Evolutionary conservation across 2,888 invertebrate species (phyloP).

Genomic region (Bugulina stolonifera): DNA sequence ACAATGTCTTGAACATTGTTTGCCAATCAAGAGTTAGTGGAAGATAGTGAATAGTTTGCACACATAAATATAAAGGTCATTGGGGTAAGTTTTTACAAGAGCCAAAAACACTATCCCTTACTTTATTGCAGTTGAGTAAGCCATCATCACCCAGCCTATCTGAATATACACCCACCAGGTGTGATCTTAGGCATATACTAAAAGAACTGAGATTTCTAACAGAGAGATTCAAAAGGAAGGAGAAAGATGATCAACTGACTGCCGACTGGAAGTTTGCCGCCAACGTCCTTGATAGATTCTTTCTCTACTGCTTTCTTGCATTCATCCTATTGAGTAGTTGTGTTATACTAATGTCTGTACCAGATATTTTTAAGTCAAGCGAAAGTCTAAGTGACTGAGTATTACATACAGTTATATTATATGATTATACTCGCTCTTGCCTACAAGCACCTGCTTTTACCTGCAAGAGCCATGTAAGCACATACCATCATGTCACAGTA

Average conservation of each 20-base stretch:
- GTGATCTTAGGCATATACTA: neutral
- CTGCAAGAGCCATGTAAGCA: too few relatives aligned
- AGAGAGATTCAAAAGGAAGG: neutral
- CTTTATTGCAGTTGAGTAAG: neutral
- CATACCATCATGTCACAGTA: too few relatives aligned
- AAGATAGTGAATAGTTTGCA: too few relatives aligned
- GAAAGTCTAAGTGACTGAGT: neutral
- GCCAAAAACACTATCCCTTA: neutral
- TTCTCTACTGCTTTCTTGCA: neutral
- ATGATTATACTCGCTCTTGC: too few relatives aligned
- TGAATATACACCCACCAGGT: neutral
- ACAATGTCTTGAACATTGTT: too few relatives aligned
- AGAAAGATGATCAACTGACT: neutral
- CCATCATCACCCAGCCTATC: neutral
- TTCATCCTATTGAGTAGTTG: neutral
- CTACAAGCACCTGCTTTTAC: too few relatives aligned
- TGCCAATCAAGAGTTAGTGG: too few relatives aligned
- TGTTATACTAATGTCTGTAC: neutral
- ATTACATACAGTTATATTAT: too few relatives aligned
- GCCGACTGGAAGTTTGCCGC: constrained; percentile 26
- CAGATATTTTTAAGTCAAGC: constrained; percentile 16
- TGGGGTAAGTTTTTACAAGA: neutral
- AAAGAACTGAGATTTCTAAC: neutral
- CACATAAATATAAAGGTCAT: too few relatives aligned
- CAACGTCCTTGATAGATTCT: neutral